phyloP scores from a whole-genome alignment of 2,888 invertebrate genomes.

The Pharmacophagus antenor region DNA sequence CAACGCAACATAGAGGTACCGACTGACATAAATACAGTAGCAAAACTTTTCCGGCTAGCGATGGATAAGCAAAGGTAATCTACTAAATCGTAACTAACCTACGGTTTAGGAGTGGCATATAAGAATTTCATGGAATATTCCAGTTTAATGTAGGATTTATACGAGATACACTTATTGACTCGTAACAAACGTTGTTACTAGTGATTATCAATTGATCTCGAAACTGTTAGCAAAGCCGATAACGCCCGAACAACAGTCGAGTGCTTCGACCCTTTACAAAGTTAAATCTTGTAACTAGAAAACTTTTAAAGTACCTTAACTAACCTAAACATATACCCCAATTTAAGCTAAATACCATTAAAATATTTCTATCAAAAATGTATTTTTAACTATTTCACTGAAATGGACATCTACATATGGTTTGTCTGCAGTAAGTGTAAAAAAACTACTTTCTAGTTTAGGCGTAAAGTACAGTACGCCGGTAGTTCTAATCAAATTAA shows the following conservation, averaged over 20 bases:
- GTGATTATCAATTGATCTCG: conserved; percentile 1
- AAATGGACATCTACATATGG: no score
- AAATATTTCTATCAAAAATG: background rate
- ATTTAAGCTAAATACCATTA: background rate
- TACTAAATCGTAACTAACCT: no score
- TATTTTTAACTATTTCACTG: background rate
- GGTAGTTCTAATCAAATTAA: no score
- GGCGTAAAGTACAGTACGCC: no score
- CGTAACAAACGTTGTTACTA: conserved; percentile 1
- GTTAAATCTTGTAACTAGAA: background rate
- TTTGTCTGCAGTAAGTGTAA: no score
- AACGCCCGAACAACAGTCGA: conserved; percentile 1
- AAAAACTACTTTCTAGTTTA: no score
- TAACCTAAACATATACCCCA: background rate
- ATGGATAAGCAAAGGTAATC: no score
- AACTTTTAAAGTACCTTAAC: background rate
- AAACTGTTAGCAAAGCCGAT: conserved; percentile 1
- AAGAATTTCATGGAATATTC: background rate
- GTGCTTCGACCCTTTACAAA: background rate
- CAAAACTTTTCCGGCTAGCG: no score
- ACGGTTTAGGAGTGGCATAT: no score
- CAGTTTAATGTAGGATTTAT: background rate
- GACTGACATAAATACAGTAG: no score
- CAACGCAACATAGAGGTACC: no score
- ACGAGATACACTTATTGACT: conserved; percentile 6